Evolutionary conservation across 2,797 vertebrate genomes (phyloP).

Genomic region (Scyliorhinus canicula): DNA sequence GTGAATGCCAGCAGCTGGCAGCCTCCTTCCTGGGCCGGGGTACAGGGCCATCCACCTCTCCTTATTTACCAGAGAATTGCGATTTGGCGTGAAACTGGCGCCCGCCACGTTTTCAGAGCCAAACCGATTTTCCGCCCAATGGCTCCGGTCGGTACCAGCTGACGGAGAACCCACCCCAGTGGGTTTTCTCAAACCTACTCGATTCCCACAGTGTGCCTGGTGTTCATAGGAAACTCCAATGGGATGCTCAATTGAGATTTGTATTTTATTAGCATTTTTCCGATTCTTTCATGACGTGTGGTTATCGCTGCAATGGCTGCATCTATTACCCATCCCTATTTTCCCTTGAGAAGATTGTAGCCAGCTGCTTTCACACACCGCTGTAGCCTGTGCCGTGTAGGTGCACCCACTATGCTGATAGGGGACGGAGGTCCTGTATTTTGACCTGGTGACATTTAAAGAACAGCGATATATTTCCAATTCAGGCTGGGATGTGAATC

Average conservation of each 20-base stretch:
- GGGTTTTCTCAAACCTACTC: too few relatives aligned
- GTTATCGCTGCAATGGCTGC: background rate
- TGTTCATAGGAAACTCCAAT: background rate
- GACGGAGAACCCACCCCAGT: too few relatives aligned
- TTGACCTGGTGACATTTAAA: background rate
- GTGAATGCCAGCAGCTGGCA: too few relatives aligned
- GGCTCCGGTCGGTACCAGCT: too few relatives aligned
- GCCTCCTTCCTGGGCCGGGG: too few relatives aligned
- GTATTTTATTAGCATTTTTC: background rate
- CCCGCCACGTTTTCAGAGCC: too few relatives aligned
- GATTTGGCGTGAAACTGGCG: too few relatives aligned
- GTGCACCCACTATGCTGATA: background rate
- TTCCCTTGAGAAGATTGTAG: background rate
- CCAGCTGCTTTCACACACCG: background rate
- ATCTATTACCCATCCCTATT: background rate
- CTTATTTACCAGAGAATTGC: too few relatives aligned
- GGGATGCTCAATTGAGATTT: background rate
- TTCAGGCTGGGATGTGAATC: background rate
- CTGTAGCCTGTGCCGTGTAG: background rate
- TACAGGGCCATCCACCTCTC: too few relatives aligned
- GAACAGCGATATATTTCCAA: background rate
- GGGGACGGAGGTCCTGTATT: background rate
- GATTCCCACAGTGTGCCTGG: background rate
- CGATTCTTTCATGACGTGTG: background rate
- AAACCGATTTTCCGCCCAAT: too few relatives aligned